Base-by-base conservation (phyloP, 2,888 invertebrate genomes). In the Nowickia ferox region DNA sequence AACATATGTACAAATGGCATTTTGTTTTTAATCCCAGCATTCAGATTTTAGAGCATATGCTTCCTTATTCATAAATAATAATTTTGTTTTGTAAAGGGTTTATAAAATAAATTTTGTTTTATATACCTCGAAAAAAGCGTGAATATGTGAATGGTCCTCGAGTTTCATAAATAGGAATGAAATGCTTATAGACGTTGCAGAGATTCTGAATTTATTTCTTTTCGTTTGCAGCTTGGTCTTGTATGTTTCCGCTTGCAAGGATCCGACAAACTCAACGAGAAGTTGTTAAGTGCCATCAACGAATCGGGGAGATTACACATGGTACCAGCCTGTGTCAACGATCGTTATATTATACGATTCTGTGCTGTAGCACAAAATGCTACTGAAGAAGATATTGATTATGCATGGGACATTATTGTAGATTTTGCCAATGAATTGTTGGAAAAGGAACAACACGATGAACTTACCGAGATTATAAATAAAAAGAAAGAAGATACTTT, bases 251-350 rank as follows among this genome's bases (percentile, higher is more conserved):
- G 98, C 1, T 94, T 98, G 17, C 95, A 96, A 91, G 97, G 97
- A 77, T 92, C 93, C 6, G 96, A 96, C 89, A 96, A 96, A 89
- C 91, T 98, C 71, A 99, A 99, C 92, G 98, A 98, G 93, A 97
- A 97, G 92, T 94, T 99, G 53, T 93, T 99, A 89, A 97, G 97
- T 84, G 95, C 95, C 87, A 97, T 99, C 89, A 99, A 99, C 91
- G 98, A 97, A 84, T 98, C 98, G 6, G 99, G 98, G 15, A 97
- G 97, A 92, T 93, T 99, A 85, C 99, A 99, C 92, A 99, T 99
- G 98, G 98, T 98, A 13, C 98, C 98, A 0, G 97, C 98, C 0
- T 96, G 95, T 61, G 96, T 98, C 22, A 96, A 97, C 90, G 98
- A 98, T 68, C 96, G 96, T 89, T 98, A 96, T 91, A 97, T 98